Evolutionary conservation across 2,888 invertebrate genomes (phyloP).

Genomic region (Biston betularia): DNA sequence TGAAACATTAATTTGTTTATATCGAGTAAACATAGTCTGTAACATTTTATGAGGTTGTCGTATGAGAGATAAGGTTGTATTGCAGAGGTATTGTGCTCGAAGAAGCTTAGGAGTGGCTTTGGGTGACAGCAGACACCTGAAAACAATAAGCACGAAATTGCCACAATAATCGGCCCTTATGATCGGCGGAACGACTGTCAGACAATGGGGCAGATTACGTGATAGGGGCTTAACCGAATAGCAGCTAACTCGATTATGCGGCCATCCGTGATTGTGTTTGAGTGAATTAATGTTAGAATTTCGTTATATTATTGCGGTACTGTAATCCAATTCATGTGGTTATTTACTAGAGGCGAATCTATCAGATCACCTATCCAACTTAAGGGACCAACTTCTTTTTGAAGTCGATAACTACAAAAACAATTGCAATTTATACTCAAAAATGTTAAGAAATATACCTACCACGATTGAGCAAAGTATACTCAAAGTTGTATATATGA

Average conservation of each 20-base stretch:
- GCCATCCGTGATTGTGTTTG: constrained; percentile 85
- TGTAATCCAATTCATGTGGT: constrained; percentile 80
- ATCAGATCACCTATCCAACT: constrained; percentile 16
- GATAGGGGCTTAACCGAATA: constrained; percentile 84
- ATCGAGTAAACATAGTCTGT: constrained; percentile 43
- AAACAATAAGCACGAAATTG: constrained; percentile 84
- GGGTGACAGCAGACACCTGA: constrained; percentile 75
- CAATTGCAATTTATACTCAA: too few relatives aligned
- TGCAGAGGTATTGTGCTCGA: constrained; percentile 57
- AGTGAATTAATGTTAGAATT: constrained; percentile 85
- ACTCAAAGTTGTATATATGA: too few relatives aligned
- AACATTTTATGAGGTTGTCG: constrained; percentile 64
- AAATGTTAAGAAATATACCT: too few relatives aligned
- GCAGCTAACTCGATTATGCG: constrained; percentile 85
- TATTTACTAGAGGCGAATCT: constrained; percentile 68
- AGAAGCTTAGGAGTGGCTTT: constrained; percentile 20
- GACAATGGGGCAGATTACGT: constrained; percentile 83
- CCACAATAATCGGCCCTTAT: constrained; percentile 83
- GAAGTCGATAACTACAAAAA: not conserved
- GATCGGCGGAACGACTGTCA: constrained; percentile 73
- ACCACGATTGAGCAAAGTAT: too few relatives aligned
- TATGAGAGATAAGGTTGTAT: constrained; percentile 59
- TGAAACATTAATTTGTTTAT: constrained; percentile 34
- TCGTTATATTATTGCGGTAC: constrained; percentile 84
- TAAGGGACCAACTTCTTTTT: constrained; percentile 12